These are phyloP conservation scores for Narcine bancroftii DNA, from an alignment of 2,113 vertebrate genomes.

Conservation along the genomic window DNA sequence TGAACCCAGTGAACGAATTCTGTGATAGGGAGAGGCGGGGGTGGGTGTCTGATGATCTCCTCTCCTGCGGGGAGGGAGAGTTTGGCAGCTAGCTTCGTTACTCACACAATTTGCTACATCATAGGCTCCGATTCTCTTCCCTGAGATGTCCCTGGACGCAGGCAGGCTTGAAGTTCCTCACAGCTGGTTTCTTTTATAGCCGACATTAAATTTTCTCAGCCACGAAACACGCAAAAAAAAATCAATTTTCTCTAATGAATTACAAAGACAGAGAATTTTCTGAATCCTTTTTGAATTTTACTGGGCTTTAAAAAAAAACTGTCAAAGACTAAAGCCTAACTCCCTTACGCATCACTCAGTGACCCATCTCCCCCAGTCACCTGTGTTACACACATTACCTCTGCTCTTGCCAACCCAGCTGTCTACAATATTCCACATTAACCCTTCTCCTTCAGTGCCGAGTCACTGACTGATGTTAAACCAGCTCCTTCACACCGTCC, in stretches of 20 bases:
- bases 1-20: neutral
- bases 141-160: neutral
- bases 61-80: neutral
- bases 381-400: neutral
- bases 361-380: neutral
- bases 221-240: neutral
- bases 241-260: neutral
- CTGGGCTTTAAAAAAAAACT: neutral
- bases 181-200: conserved; percentile 20
- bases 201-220: neutral
- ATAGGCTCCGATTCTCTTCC: neutral
- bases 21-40: neutral
- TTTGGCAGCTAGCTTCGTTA: neutral
- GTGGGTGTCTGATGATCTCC: neutral
- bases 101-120: neutral
- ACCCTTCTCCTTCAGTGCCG: neutral
- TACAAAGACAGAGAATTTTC: neutral
- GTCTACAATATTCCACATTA: neutral
- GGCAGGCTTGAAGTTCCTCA: conserved; percentile 2
- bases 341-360: neutral
- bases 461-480: too few relatives aligned
- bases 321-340: too few relatives aligned
- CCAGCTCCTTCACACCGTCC: neutral
- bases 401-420: neutral
- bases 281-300: neutral